Evolutionary conservation across 1,140 invertebrate species (phyloP), one percentile per base, ranked within the genome.

Genomic region (Conus ventricosus): DNA sequence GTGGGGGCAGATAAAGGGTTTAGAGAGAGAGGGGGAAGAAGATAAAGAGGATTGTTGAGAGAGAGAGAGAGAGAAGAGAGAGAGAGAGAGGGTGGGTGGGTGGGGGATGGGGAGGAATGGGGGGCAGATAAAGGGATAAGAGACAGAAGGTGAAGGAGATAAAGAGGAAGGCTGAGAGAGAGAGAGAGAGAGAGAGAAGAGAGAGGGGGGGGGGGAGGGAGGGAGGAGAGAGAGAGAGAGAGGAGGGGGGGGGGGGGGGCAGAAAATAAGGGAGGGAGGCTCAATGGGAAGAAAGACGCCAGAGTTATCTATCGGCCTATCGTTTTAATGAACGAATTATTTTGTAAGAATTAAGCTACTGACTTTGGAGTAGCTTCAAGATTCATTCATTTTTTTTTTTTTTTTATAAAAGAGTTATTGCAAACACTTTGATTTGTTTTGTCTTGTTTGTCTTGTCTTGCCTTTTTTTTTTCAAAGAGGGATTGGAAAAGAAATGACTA

Each of bases 131-230:
- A 39, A 51, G 80, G 80, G 7, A 54, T 8, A 25, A n/a, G 60
- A 55, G 54, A 55, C 15, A 63, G 60, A 63, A 57, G 39, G 55
- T 39, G 60, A 60, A 51, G n/a, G 60, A 53, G 63, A 57, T 1
- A 60, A 23, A 51, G 81, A 84, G 78, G 57, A 25, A 67, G 81
- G 10, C 23, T 54, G 55, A 84, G 87, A 84, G 80, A 67, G 25
- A 67, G 81, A 55, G 76, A 54, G 20, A 84, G 80, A 23, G 55
- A 71, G 51, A 63, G 87, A 67, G 55, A 84, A 84, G 76, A 71
- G 39, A 67, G 80, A 80, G 51, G 53, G 71, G 7, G 53, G 27
- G 10, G n/a, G 81, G 53, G 15, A 67, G 71, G 7, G 53, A 63
- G 10, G n/a, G 81, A 67, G 15, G 13, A 71, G 67, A 71, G 67